Conservation (phyloP, 2,888 invertebrate genomes). For the Orthonychiurus folsomi region DNA sequence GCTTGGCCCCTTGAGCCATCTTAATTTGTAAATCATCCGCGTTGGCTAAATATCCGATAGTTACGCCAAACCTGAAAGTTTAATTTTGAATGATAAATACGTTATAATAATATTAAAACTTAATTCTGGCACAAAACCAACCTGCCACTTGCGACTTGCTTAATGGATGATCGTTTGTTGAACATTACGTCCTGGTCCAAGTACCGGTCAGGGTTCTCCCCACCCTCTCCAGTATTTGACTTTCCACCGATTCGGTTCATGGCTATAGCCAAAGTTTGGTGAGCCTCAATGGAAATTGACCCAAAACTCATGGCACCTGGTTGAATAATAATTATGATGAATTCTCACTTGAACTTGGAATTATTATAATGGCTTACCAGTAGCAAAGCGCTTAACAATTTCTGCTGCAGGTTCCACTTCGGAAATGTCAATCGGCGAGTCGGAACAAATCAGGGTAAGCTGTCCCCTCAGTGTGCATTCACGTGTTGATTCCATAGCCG, state of each 20-base stretch:
- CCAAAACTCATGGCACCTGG: slow-evolving; percentile 91
- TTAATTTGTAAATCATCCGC: slow-evolving; percentile 98
- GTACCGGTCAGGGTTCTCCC: slow-evolving; percentile 58
- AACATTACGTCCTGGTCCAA: slow-evolving; percentile 67
- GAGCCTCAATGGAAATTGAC: slow-evolving; percentile 92
- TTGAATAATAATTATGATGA: too few species aligned
- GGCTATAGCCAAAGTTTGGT: slow-evolving; percentile 85
- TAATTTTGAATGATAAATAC: too few species aligned
- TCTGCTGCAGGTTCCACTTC: slow-evolving; percentile 89
- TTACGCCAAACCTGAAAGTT: slow-evolving; percentile 81
- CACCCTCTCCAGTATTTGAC: slow-evolving; percentile 98
- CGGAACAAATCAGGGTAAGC: slow-evolving; percentile 68
- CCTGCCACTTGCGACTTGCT: slow-evolving; percentile 98
- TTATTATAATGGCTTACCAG: slow-evolving; percentile 51
- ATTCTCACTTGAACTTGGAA: too few species aligned
- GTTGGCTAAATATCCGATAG: slow-evolving; percentile 91
- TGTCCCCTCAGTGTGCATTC: slow-evolving; percentile 89
- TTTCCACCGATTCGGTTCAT: slow-evolving; percentile 97
- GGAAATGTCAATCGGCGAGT: slow-evolving; percentile 63
- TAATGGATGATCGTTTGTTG: slow-evolving; percentile 87
- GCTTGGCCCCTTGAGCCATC: slow-evolving; percentile 99
- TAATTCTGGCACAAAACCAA: slow-evolving; percentile 52
- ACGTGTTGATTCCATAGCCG: slow-evolving; percentile 74
- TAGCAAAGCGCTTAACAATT: slow-evolving; percentile 90
- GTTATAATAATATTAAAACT: neutral